Conservation (phyloP, 2,888 invertebrate genomes). For the Tanytarsus gracilentus region DNA sequence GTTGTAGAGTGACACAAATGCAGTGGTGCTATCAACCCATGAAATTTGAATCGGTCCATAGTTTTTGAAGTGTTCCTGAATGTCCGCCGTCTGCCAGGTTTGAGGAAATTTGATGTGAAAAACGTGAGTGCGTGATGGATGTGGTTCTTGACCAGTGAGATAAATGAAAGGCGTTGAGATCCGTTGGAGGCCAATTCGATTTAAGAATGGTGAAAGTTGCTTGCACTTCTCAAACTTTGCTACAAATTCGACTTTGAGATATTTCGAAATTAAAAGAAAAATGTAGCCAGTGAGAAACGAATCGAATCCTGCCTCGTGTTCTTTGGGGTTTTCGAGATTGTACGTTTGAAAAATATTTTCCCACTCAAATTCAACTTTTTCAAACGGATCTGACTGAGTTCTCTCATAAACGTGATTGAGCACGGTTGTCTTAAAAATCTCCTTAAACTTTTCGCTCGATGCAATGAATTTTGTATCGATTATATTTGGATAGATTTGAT, state of each 20-base stretch:
- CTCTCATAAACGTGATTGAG: slow-evolving; percentile 54
- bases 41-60: slow-evolving; percentile 56
- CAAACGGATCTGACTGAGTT: slow-evolving; percentile 56
- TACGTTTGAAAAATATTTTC: slow-evolving; percentile 49
- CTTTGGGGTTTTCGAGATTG: slow-evolving; percentile 46
- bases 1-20: slow-evolving; percentile 57
- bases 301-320: slow-evolving; percentile 82
- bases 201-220: slow-evolving; percentile 55
- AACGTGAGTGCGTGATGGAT: slow-evolving; percentile 64
- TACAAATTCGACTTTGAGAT: slow-evolving; percentile 45
- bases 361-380: slow-evolving; percentile 48
- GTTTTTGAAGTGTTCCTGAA: slow-evolving; percentile 62
- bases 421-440: slow-evolving; percentile 54
- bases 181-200: slow-evolving; percentile 50
- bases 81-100: slow-evolving; percentile 62
- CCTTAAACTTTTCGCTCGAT: slow-evolving; percentile 57
- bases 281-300: slow-evolving; percentile 73
- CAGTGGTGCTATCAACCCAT: slow-evolving; percentile 61
- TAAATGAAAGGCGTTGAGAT: slow-evolving; percentile 48
- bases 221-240: slow-evolving; percentile 38
- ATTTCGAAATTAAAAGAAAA: slow-evolving; percentile 61
- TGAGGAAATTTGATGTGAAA: slow-evolving; percentile 71
- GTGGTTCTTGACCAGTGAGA: slow-evolving; percentile 59
- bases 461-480: slow-evolving; percentile 77
- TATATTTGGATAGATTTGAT: slow-evolving; percentile 62